phyloP scores from a whole-genome alignment of 1,140 invertebrate genomes.

The Monomorium pharaonis region DNA sequence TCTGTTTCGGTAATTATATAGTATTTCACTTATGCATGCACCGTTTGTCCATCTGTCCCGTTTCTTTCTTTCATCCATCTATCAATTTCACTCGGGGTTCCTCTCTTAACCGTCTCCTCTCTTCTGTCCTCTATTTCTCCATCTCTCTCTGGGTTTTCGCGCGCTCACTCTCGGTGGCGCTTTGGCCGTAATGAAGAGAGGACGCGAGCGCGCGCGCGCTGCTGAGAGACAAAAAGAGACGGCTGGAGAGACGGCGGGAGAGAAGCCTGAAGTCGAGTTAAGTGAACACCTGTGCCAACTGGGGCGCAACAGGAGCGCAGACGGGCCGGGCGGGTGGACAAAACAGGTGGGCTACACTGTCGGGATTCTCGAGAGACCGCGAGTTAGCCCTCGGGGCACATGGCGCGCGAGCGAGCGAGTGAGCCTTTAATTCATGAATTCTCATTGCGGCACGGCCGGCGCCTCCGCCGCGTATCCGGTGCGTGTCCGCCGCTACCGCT shows the following conservation, averaged over 20 bases:
- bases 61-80: conserved; percentile 53
- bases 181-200: conserved; percentile 66
- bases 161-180: conserved; percentile 68
- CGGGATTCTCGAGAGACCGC: conserved; percentile 71
- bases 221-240: conserved; percentile 28
- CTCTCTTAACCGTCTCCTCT: not conserved
- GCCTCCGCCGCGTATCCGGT: conserved; percentile 51
- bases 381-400: conserved; percentile 52
- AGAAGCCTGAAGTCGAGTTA: conserved; percentile 60
- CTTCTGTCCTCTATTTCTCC: not conserved
- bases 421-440: conserved; percentile 69
- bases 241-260: not conserved
- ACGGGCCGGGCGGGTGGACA: conserved; percentile 77
- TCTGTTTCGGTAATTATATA: not conserved
- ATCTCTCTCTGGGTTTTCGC: not conserved
- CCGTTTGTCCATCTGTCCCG: not conserved
- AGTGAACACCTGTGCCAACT: conserved; percentile 81
- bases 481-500: conserved; percentile 17
- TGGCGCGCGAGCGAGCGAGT: conserved; percentile 35
- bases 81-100: conserved; percentile 65
- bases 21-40: not conserved
- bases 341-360: conserved; percentile 78
- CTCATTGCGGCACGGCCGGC: conserved; percentile 34
- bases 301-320: conserved; percentile 76
- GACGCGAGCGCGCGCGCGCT: not conserved